Evolutionary conservation across 2,797 vertebrate genomes (phyloP).

Genomic region (Malurus splendens): DNA sequence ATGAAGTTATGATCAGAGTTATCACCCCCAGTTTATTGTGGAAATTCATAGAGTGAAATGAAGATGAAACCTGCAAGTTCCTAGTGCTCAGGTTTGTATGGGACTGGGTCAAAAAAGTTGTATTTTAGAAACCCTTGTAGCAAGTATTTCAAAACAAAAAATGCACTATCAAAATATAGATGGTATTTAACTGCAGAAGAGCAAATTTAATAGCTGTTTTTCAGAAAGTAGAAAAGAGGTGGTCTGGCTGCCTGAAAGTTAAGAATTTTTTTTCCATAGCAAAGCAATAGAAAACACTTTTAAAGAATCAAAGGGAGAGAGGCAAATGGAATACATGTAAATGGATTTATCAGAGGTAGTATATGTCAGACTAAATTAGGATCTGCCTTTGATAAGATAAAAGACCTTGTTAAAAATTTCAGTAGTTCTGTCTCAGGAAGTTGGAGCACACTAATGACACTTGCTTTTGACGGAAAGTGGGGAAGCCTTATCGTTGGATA

Average conservation of each 20-base stretch:
- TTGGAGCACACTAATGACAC: not conserved
- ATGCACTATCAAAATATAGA: not conserved
- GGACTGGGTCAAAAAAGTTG: not conserved
- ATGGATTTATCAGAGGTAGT: not conserved
- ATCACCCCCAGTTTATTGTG: not conserved
- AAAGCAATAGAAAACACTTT: not conserved
- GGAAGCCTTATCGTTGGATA: not conserved
- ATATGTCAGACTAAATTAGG: not conserved
- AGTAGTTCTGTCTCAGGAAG: not conserved
- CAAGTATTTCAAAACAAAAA: not conserved
- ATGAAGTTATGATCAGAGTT: not conserved
- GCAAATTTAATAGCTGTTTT: not conserved
- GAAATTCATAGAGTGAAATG: not conserved
- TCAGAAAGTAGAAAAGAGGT: not conserved
- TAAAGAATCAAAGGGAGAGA: not conserved
- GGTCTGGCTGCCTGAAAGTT: not conserved
- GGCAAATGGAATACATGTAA: not conserved
- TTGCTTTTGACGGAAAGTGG: not conserved
- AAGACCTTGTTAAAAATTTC: slow-evolving; percentile 24
- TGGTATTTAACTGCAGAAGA: not conserved
- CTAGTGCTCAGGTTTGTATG: not conserved
- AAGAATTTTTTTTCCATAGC: not conserved
- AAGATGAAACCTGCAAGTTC: not conserved
- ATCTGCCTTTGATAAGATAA: slow-evolving; percentile 5
- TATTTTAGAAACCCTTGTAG: not conserved